A percentile compares a stretch with the other conserved stretches of the same genome.
Evolutionary conservation across 2,888 invertebrate species (phyloP).

Genomic region (Ecliptopera silaceata): DNA sequence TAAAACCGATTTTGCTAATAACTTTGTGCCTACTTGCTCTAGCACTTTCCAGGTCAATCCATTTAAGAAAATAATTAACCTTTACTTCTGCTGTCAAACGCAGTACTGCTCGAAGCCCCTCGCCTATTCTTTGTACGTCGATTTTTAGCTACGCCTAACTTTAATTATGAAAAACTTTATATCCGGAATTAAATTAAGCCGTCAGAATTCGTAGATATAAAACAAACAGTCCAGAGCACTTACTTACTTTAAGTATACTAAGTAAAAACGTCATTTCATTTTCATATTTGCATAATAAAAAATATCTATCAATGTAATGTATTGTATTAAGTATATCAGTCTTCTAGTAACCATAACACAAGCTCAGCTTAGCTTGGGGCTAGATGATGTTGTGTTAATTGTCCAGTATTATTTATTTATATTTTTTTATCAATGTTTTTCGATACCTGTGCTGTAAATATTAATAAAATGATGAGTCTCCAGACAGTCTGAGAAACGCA

Average conservation of each 20-base stretch:
- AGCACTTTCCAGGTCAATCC: slow-evolving; percentile 28
- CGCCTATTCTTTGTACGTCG: slow-evolving; percentile 15
- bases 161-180: background rate
- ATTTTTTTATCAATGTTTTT: too few species aligned
- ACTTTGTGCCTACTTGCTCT: background rate
- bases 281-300: too few species aligned
- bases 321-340: too few species aligned
- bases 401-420: too few species aligned
- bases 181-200: background rate
- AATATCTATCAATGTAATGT: too few species aligned
- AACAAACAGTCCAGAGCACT: too few species aligned
- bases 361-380: too few species aligned
- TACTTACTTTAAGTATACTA: too few species aligned
- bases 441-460: background rate
- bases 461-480: slow-evolving; percentile 39
- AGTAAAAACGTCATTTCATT: too few species aligned
- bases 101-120: slow-evolving; percentile 42
- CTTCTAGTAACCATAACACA: too few species aligned
- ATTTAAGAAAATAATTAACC: slow-evolving; percentile 62
- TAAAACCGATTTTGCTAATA: background rate
- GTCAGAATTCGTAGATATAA: too few species aligned
- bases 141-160: slow-evolving; percentile 24
- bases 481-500: slow-evolving; percentile 56
- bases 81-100: slow-evolving; percentile 56
- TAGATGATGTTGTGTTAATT: too few species aligned